Conservation (phyloP, 2,113 vertebrate species). For the Ptilorrhoa leucosticta region DNA sequence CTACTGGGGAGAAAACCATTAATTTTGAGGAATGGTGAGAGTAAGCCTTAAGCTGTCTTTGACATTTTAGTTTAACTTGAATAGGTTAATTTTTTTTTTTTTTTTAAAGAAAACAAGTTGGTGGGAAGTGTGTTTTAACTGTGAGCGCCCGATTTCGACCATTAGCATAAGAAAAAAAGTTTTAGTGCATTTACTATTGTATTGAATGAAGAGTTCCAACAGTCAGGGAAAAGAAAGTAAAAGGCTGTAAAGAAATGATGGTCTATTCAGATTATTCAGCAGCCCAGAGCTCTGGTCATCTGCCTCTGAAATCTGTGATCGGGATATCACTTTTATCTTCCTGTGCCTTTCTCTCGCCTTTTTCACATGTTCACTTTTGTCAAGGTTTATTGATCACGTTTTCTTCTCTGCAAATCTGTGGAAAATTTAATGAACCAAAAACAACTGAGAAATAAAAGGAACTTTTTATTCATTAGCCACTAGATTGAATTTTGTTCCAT, state of each 20-base stretch:
- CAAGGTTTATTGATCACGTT: slow-evolving; percentile 85
- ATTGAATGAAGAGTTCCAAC: slow-evolving; percentile 90
- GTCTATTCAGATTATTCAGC: slow-evolving; percentile 90
- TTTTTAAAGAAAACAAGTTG: slow-evolving; percentile 63
- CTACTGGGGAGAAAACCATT: slow-evolving; percentile 55
- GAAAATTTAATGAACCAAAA: slow-evolving; percentile 92
- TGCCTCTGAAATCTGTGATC: slow-evolving; percentile 83
- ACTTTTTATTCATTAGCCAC: slow-evolving; percentile 76
- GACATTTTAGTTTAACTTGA: slow-evolving; percentile 71
- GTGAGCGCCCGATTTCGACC: slow-evolving; percentile 75
- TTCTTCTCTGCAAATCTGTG: slow-evolving; percentile 84
- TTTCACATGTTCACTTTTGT: slow-evolving; percentile 82
- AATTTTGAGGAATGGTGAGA: slow-evolving; percentile 62
- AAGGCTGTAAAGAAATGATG: slow-evolving; percentile 86
- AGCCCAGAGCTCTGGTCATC: slow-evolving; percentile 78
- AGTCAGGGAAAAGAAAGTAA: slow-evolving; percentile 85
- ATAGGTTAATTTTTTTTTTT: slow-evolving; percentile 55
- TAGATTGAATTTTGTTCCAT: slow-evolving; percentile 56
- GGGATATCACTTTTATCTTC: slow-evolving; percentile 92
- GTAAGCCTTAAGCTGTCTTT: slow-evolving; percentile 60
- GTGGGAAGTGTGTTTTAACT: slow-evolving; percentile 83
- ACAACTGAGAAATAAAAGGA: slow-evolving; percentile 74
- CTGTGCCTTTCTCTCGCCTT: slow-evolving; percentile 76
- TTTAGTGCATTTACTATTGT: slow-evolving; percentile 96
- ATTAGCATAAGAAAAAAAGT: slow-evolving; percentile 99